Evolutionary conservation across 2,888 invertebrate genomes (phyloP).

Genomic region (Amorpha juglandis): DNA sequence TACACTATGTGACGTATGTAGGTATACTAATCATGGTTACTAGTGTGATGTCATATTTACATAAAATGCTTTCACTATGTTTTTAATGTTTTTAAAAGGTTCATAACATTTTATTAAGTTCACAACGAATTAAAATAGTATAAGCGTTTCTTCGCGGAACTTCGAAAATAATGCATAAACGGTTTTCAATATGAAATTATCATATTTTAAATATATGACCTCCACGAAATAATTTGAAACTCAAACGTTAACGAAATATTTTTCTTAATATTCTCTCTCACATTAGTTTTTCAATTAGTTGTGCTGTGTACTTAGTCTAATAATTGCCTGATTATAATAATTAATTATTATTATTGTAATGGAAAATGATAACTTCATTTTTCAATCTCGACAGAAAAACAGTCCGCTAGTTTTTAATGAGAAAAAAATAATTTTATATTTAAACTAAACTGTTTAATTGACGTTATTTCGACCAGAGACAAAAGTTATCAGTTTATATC

Average conservation of each 20-base stretch:
- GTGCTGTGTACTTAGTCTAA: slow-evolving; percentile 80
- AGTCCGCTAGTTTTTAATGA: slow-evolving; percentile 77
- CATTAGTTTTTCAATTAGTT: slow-evolving; percentile 78
- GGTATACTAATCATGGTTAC: not conserved
- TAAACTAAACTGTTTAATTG: slow-evolving; percentile 47
- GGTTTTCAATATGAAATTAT: not conserved
- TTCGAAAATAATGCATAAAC: slow-evolving; percentile 8
- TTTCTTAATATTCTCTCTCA: slow-evolving; percentile 75
- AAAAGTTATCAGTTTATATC: slow-evolving; percentile 17
- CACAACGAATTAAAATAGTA: not conserved
- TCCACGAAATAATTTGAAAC: slow-evolving; percentile 23
- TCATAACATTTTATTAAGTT: not conserved
- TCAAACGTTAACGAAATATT: slow-evolving; percentile 35
- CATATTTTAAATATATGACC: not conserved
- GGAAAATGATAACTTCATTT: slow-evolving; percentile 37
- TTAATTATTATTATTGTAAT: slow-evolving; percentile 40
- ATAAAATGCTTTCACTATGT: not conserved
- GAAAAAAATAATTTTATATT: slow-evolving; percentile 67
- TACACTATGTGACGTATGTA: too few species aligned
- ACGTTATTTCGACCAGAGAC: slow-evolving; percentile 54
- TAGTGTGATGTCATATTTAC: not conserved
- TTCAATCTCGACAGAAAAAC: slow-evolving; percentile 71
- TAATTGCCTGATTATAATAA: slow-evolving; percentile 59
- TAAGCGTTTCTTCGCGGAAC: not conserved
- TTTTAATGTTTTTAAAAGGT: not conserved